Percentiles rank a stretch among this genome's conserved stretches.
phyloP scores from a whole-genome alignment of 2,888 invertebrate genomes.

The Ommatoiulus sabulosus region DNA sequence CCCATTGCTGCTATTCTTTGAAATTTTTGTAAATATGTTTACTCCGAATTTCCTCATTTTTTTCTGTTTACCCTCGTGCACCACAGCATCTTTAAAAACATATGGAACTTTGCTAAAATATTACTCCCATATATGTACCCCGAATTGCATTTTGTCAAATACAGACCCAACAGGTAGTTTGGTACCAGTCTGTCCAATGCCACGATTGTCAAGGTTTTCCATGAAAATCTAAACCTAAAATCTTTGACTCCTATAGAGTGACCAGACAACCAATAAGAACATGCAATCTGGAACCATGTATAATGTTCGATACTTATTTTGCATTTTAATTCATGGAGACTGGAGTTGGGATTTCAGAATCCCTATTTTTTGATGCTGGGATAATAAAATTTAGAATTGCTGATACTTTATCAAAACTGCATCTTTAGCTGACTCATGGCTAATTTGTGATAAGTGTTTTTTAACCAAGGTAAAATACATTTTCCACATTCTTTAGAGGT shows the following conservation, averaged over 20 bases:
- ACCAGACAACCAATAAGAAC: background rate
- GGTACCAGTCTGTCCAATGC: constrained; percentile 3
- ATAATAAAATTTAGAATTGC: too few relatives aligned
- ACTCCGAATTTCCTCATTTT: background rate
- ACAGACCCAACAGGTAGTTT: background rate
- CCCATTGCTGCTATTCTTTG: too few relatives aligned
- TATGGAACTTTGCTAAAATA: background rate
- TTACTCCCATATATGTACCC: background rate
- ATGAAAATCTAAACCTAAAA: background rate
- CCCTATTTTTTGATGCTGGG: too few relatives aligned
- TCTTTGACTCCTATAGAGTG: background rate
- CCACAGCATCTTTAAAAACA: background rate
- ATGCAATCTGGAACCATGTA: too few relatives aligned
- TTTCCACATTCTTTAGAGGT: too few relatives aligned
- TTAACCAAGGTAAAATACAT: too few relatives aligned
- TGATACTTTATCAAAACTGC: too few relatives aligned
- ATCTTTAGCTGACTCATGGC: too few relatives aligned
- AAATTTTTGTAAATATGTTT: too few relatives aligned
- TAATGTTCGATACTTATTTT: background rate
- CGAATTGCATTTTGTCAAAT: background rate
- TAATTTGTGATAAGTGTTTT: too few relatives aligned
- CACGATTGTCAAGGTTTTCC: constrained; percentile 2
- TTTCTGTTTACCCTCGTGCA: background rate
- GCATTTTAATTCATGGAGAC: too few relatives aligned
- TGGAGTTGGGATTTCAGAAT: too few relatives aligned